These are phyloP conservation scores for Agrotis exclamationis DNA, from an alignment of 2,888 invertebrate genomes.

Conservation along the genomic window DNA sequence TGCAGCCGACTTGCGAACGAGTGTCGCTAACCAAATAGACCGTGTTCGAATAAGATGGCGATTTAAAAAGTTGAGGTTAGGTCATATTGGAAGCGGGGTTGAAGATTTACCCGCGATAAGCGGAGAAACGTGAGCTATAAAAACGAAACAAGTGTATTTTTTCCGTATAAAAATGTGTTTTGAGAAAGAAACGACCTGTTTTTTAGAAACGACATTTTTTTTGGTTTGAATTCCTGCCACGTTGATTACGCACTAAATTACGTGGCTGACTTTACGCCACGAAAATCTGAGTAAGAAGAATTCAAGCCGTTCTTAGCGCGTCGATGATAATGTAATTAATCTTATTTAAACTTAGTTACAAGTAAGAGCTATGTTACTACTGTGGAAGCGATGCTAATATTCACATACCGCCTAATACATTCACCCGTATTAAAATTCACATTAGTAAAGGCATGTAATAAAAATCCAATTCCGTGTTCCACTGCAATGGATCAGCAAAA, in stretches of 20 bases:
- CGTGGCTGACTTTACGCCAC: too few relatives aligned
- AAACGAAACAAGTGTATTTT: too few relatives aligned
- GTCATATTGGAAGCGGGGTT: background rate
- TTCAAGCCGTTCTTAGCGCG: background rate
- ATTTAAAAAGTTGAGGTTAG: constrained; percentile 55
- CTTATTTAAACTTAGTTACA: too few relatives aligned
- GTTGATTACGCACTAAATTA: too few relatives aligned
- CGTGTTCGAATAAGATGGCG: constrained; percentile 57
- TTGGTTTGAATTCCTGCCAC: too few relatives aligned
- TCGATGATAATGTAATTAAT: background rate
- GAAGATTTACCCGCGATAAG: background rate
- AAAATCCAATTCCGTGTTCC: background rate
- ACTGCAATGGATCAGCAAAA: too few relatives aligned
- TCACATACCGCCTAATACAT: too few relatives aligned
- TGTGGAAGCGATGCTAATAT: background rate
- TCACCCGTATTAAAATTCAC: background rate
- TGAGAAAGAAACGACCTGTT: too few relatives aligned
- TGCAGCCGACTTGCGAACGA: constrained; percentile 40
- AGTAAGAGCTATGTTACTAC: background rate
- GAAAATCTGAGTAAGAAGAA: too few relatives aligned
- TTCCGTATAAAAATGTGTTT: too few relatives aligned
- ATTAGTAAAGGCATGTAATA: background rate
- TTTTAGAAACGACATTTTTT: too few relatives aligned
- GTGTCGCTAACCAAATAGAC: constrained; percentile 50
- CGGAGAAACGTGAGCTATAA: background rate